Evolutionary conservation across 2,113 vertebrate genomes (phyloP).

Genomic region (Lethenteron reissneri): DNA sequence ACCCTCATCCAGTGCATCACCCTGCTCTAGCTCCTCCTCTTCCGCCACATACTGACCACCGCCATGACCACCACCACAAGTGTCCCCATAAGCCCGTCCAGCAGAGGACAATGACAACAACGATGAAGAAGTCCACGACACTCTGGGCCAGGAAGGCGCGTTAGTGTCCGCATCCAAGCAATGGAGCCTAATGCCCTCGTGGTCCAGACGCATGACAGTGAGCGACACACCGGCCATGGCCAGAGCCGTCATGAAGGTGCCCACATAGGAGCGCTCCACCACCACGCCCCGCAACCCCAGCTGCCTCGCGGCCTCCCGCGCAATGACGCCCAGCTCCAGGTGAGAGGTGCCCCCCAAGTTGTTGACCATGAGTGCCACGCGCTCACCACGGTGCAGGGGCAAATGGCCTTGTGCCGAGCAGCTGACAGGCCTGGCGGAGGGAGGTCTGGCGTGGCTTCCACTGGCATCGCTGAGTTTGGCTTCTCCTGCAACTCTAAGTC

Average conservation of each 20-base stretch:
- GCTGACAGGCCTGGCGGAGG: no score
- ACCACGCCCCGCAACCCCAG: constrained; percentile 40
- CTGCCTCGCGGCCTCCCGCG: constrained; percentile 24
- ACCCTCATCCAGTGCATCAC: no score
- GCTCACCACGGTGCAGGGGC: constrained; percentile 26
- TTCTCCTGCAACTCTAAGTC: no score
- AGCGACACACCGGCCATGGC: constrained; percentile 79
- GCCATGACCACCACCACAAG: no score
- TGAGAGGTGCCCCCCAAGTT: constrained; percentile 70
- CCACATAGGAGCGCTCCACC: constrained; percentile 43
- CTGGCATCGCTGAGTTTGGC: no score
- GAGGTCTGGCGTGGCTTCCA: no score
- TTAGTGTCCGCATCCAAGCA: neutral
- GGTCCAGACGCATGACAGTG: constrained; percentile 37
- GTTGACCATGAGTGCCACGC: constrained; percentile 56
- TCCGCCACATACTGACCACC: no score
- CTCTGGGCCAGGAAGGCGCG: neutral
- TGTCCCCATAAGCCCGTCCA: no score
- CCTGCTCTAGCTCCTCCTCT: no score
- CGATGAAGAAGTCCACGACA: no score
- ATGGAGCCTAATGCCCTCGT: no score
- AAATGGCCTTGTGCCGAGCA: neutral
- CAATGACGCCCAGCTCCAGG: constrained; percentile 60
- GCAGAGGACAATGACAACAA: no score
- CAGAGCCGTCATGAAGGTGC: constrained; percentile 71